Evolutionary conservation across 2,888 invertebrate genomes (phyloP).

Genomic region (Athetis lepigone): DNA sequence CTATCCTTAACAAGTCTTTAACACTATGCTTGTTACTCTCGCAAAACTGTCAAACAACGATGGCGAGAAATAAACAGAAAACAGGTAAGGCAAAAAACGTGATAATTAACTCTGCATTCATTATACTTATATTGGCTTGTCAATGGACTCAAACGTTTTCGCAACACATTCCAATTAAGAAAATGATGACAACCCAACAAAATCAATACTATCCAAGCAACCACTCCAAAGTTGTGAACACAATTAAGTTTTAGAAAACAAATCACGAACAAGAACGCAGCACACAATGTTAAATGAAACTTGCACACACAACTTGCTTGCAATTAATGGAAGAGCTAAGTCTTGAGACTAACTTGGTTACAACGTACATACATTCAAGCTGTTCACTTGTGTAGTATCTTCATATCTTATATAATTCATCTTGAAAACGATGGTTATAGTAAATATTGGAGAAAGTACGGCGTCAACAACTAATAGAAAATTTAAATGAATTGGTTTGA

Average conservation of each 20-base stretch:
- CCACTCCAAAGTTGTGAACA: conserved; percentile 13
- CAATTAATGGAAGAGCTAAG: conserved; percentile 72
- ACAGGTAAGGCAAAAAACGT: too few species aligned
- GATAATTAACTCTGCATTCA: too few species aligned
- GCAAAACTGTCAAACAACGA: too few species aligned
- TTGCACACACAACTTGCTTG: conserved; percentile 70
- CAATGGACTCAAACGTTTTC: neutral
- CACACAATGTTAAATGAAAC: conserved; percentile 61
- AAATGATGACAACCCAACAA: neutral
- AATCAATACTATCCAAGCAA: conserved; percentile 1
- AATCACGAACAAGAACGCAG: conserved; percentile 43
- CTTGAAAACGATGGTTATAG: neutral
- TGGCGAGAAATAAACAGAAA: too few species aligned
- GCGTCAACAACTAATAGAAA: too few species aligned
- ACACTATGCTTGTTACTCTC: too few species aligned
- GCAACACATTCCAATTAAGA: neutral
- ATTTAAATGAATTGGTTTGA: neutral
- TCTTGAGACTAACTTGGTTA: conserved; percentile 60
- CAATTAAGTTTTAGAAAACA: conserved; percentile 29
- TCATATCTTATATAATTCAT: conserved; percentile 13
- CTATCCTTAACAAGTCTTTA: too few species aligned
- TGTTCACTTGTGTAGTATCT: conserved; percentile 11
- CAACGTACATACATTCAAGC: conserved; percentile 51
- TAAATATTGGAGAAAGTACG: neutral
- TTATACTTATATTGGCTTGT: too few species aligned